Base-by-base conservation (phyloP, 2,113 vertebrate species). In the Ifrita kowaldi region DNA sequence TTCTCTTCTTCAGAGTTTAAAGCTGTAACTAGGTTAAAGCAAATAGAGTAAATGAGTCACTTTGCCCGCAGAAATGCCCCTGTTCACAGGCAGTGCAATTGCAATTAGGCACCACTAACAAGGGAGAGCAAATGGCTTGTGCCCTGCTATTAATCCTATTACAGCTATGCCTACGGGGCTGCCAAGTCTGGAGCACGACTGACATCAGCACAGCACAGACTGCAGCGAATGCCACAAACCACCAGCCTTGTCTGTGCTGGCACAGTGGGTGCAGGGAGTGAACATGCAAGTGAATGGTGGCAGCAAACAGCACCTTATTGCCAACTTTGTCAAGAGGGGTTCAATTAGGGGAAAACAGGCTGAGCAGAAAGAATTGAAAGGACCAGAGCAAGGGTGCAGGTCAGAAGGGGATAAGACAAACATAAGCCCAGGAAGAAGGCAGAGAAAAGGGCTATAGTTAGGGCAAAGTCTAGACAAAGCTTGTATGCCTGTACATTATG, bases 1-100 rank as follows among this genome's bases (percentile, higher is more conserved):
- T 99, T 99, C 94, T 99, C 99, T 95, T 99, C 99, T 98, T 98
- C 98, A 44, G 98, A 98, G 97, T 98, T 98, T 95, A 98, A 97
- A 96, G 98, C 95, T 94, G 98, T 99, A 97, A 98, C 98, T 98
- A 90, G 59, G 71, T 44, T 86, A 44, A 95, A 89, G 55, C 33
- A 92, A 93, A 95, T 7, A 89, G 42, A 64, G 81, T 60, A 86
- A 93, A 70, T n/a, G 86, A 55, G 83, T n/a, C 15, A 19, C 41
- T 92, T 14, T 87, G 52, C 42, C 49, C 2, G 1, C 50, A 90
- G 76, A 90, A 94, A 84, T 8, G 24, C 20, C 68, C 60, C 56
- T 42, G n/a, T 80, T 83, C 26, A 41, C 10, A 88, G 44, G 59
- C 64, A 52, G 24, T 26, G 39, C 65, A 73, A 63, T 23, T 63